Base-by-base conservation (phyloP, 2,797 vertebrate species). In the Gymnocypris eckloni region DNA sequence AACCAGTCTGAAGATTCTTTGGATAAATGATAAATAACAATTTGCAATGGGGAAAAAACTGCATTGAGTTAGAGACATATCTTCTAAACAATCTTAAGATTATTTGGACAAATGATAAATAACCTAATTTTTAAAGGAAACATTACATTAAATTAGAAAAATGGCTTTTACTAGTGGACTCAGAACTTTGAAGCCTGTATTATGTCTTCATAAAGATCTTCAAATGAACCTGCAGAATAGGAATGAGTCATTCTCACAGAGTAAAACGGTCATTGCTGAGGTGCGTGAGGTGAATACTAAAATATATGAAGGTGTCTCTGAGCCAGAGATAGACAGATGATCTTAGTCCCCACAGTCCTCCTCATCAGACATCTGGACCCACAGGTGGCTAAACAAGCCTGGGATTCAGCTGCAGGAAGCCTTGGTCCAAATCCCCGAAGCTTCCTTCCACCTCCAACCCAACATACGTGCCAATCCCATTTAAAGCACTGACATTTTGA, bases 391-490 rank as follows among this genome's bases (percentile, higher is more conserved):
- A 81, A 73, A 61, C 81, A 86, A 81, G 89, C 92, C 88, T 90
- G 92, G 90, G 88, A 91, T 92, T 92, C 93, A 93, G 93, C 93
- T 94, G 91, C 92, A 94, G 93, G 94, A 95, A 95, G 93, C 92
- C 92, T 89, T 88, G 86, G 88, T 82, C 71, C 84, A 67, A 85
- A 81, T 70, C 79, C 52, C 77, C 0, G 10, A 48, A 77, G 54
- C 69, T 70, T 50, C 75, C 83, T 79, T 69, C 77, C 85, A 81
- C 85, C 85, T 84, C 77, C 43, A 81, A 67, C 82, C 87, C 75
- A 77, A 79, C 83, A 52, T 70, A 64, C 54, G 71, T 87, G 87
- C 86, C 90, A 88, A 86, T 85, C 76, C 72, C 76, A 77, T 83
- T 73, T 87, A 86, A 87, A 82, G 82, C 54, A 52, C 79, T 78